A percentile compares a stretch with the other conserved stretches of the same genome.
These are phyloP conservation scores for Pseudoips prasinana DNA, from an alignment of 2,888 invertebrate species.

Conservation along the genomic window DNA sequence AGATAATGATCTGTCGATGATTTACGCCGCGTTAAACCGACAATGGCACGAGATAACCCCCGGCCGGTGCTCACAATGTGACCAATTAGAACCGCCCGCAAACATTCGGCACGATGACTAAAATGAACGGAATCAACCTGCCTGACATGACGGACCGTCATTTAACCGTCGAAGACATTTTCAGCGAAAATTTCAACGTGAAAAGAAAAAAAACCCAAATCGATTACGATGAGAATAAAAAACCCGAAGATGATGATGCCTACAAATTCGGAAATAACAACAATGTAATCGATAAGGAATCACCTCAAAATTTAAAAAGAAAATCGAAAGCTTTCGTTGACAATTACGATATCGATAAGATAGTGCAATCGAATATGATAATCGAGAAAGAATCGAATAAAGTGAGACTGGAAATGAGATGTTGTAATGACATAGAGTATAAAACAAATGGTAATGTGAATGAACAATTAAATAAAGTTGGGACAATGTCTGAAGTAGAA, in stretches of 20 bases:
- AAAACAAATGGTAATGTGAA: conserved; percentile 28
- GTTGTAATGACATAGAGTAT: conserved; percentile 30
- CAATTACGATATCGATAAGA: conserved; percentile 48
- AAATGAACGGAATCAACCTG: conserved; percentile 62
- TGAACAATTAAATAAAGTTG: conserved; percentile 24
- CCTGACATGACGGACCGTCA: conserved; percentile 59
- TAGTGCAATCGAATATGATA: conserved; percentile 59
- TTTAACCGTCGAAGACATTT: conserved; percentile 60
- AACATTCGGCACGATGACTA: conserved; percentile 60
- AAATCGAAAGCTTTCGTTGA: conserved; percentile 45
- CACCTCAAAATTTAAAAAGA: conserved; percentile 47
- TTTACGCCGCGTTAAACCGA: conserved; percentile 76
- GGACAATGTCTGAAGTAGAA: conserved; percentile 27
- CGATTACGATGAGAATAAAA: conserved; percentile 37
- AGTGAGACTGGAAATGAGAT: conserved; percentile 58
- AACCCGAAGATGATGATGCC: conserved; percentile 18
- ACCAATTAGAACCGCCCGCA: conserved; percentile 62
- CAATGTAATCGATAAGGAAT: conserved; percentile 39
- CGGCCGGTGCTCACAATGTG: conserved; percentile 61
- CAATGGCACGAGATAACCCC: conserved; percentile 70
- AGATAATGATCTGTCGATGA: conserved; percentile 79
- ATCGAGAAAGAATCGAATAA: conserved; percentile 59
- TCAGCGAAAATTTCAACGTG: conserved; percentile 52
- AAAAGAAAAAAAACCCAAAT: conserved; percentile 54
- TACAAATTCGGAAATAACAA: conserved; percentile 49